Evolutionary conservation across 2,888 invertebrate species (phyloP), one percentile per base, ranked within the genome.

Genomic region (Drosophila parthenogenetica): DNA sequence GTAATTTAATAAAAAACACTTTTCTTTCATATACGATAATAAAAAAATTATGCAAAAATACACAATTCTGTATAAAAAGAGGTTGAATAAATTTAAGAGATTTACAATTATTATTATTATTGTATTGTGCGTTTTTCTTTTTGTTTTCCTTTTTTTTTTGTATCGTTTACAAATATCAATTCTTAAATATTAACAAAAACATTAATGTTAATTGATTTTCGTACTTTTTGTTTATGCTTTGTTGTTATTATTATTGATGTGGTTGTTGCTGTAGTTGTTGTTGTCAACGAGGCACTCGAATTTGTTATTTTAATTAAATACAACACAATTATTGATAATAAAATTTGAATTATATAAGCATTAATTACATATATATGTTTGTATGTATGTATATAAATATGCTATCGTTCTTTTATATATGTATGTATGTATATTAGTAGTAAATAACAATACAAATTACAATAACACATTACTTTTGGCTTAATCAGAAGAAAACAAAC

Each of bases 391-490:
- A 46, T 29, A 42, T 55, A 51, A 22, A 62, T 62, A 59, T 55
- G 55, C 32, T 43, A 35, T 64, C 61, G 35, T 66, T 46, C 46
- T 8, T 16, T 55, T 59, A 45, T 49, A 51, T 29, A 42, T 50
- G 37, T 39, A 25, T 62, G 70, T 74, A 74, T 81, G 25, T 42
- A 66, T 46, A 63, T 86, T 78, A 82, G 77, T 83, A 83, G 84
- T 83, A 83, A 87, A 83, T 83, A 83, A 83, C 83, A 83, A 81
- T 83, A 83, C 83, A 84, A 83, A 84, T 85, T 85, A 85, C 85
- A 87, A 79, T 87, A 85, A 85, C 87, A 85, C 76, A 84, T 87
- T 85, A 82, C 81, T 81, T 87, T 87, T 85, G 84, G 84, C 85
- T 87, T 87, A 82, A 87, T 86, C 81, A 73, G 77, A 79, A 73